These are phyloP conservation scores for Drosophila pseudotakahashii DNA, from an alignment of 2,888 invertebrate genomes.

Conservation along the genomic window DNA sequence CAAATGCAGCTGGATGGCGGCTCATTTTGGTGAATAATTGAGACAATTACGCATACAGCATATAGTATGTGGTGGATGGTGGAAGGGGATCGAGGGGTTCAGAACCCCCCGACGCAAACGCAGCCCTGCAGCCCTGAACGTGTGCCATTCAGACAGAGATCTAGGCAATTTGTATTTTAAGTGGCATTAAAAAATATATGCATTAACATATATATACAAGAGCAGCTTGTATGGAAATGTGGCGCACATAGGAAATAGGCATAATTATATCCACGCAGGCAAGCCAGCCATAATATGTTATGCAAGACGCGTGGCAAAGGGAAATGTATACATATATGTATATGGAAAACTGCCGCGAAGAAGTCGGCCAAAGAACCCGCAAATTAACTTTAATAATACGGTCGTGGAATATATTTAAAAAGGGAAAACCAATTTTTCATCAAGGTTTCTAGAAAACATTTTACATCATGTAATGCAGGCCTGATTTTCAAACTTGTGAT, in stretches of 20 bases:
- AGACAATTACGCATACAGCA: conserved; percentile 77
- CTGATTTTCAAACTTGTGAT: too few relatives aligned
- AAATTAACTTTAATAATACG: not conserved
- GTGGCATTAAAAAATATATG: conserved; percentile 48
- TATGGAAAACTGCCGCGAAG: not conserved
- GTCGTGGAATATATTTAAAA: not conserved
- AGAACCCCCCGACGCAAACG: not conserved
- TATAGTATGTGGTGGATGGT: conserved; percentile 38
- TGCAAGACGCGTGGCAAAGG: conserved; percentile 25
- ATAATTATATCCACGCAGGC: conserved; percentile 32
- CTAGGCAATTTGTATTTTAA: conserved; percentile 46
- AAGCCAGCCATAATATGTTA: conserved; percentile 19
- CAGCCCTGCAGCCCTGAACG: conserved; percentile 23
- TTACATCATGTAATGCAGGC: not conserved
- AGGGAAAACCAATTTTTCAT: not conserved
- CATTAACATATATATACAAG: conserved; percentile 15
- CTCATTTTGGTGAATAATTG: conserved; percentile 79
- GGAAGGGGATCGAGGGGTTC: not conserved
- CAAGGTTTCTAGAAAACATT: not conserved
- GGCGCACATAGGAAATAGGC: conserved; percentile 34
- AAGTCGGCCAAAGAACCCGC: conserved; percentile 7
- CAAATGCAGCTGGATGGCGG: conserved; percentile 52
- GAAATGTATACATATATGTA: not conserved
- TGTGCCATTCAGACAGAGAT: conserved; percentile 35
- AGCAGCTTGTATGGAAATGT: conserved; percentile 18